These are phyloP conservation scores for Callionymus lyra DNA, from an alignment of 2,113 vertebrate species.

Conservation along the genomic window DNA sequence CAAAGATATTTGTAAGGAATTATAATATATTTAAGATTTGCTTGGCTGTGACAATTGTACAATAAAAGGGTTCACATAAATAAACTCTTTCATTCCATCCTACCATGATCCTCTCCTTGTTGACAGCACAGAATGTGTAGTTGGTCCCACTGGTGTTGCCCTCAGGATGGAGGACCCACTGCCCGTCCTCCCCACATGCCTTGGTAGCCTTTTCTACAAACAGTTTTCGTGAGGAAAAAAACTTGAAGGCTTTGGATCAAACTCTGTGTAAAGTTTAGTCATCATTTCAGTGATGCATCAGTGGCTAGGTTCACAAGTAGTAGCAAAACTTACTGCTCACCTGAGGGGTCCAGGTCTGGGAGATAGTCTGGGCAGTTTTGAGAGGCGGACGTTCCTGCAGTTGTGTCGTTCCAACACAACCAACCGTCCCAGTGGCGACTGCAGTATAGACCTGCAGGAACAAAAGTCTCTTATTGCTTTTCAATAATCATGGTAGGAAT, in stretches of 20 bases:
- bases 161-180: conserved; percentile 36
- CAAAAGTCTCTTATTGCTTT: background rate
- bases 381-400: conserved; percentile 17
- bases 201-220: conserved; percentile 37
- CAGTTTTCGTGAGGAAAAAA: background rate
- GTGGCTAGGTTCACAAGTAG: background rate
- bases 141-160: conserved; percentile 33
- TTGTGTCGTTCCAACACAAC: conserved; percentile 45
- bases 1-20: too few species aligned
- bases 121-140: conserved; percentile 36
- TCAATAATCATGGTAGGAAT: background rate
- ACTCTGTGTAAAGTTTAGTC: background rate
- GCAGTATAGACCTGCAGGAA: conserved; percentile 25
- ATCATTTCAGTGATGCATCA: too few species aligned
- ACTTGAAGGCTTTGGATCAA: background rate
- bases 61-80: too few species aligned
- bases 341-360: conserved; percentile 13
- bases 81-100: too few species aligned
- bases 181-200: conserved; percentile 39
- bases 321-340: conserved; percentile 8
- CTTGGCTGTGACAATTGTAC: too few species aligned
- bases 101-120: conserved; percentile 1
- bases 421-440: conserved; percentile 43
- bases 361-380: conserved; percentile 41
- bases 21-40: too few species aligned